Evolutionary conservation across 2,113 vertebrate genomes (phyloP), one percentile per base, ranked within the genome.

Genomic region (Ammodytes dubius): DNA sequence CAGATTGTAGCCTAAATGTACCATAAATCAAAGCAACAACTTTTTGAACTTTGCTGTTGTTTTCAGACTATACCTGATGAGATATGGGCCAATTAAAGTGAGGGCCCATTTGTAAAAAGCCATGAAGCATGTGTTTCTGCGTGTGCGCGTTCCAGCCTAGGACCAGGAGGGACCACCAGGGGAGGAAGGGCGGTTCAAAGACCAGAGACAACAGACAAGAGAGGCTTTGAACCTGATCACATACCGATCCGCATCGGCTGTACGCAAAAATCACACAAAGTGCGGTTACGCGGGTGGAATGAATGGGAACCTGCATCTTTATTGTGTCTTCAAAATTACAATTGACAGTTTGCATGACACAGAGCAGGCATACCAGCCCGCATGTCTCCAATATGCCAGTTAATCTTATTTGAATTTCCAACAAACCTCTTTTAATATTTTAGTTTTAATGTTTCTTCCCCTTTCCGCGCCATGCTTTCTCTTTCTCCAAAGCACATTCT

Each of bases 151-250:
- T 76, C 6, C 81, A 67, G 35, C 3, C 40, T 54, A 77, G 67
- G 71, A 87, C 81, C 75, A 47, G 61, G 80, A 67, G 49, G 79
- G 92, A 93, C 92, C 93, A 94, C 91, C 93, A 45, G 80, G 71
- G 88, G 72, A 83, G 86, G 71, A 74, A 54, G 81, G 59, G 87
- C 78, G 77, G 69, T 71, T 57, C 70, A 74, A 77, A 83, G 77
- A 74, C 42, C 37, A 61, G 43, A 77, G 67, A 82, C 68, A 89
- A 77, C 60, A 81, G 77, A 72, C 70, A 76, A 69, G 63, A 75
- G 68, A 64, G 63, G 49, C 86, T 87, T 82, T 90, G 77, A 91
- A 91, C 45, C 80, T 81, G 76, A 40, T 74, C 79, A 50, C 71
- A 85, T 79, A 71, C 64, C 69, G 74, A 83, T 85, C 81, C 27